Evolutionary conservation across 2,888 invertebrate species (phyloP).

Genomic region (Xanthorhoe designata): DNA sequence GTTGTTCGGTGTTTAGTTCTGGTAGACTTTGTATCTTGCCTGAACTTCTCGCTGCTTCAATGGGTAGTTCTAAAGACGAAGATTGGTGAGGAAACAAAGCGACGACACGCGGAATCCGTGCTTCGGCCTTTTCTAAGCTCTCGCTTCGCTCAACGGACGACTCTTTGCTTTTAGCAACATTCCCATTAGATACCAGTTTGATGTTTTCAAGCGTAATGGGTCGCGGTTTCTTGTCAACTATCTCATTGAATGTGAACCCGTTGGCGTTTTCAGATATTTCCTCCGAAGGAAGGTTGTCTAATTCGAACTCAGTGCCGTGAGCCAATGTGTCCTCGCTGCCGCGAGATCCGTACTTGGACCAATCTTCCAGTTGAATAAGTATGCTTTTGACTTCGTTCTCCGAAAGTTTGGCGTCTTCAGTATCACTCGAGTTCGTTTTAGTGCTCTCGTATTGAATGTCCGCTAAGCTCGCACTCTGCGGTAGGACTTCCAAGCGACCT

Average conservation of each 20-base stretch:
- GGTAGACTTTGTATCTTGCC: constrained; percentile 37
- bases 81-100: constrained; percentile 49
- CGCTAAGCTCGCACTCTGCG: constrained; percentile 73
- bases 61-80: constrained; percentile 36
- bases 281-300: constrained; percentile 77
- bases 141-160: constrained; percentile 56
- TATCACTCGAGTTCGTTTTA: constrained; percentile 66
- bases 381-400: constrained; percentile 80
- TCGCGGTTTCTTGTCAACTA: constrained; percentile 78
- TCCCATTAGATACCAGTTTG: constrained; percentile 59
- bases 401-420: constrained; percentile 66
- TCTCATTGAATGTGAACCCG: constrained; percentile 79
- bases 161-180: constrained; percentile 53
- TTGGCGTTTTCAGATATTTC: constrained; percentile 47
- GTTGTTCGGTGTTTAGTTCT: constrained; percentile 29
- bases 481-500: constrained; percentile 59
- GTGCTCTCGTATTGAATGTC: constrained; percentile 75
- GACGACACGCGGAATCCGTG: constrained; percentile 51
- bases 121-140: constrained; percentile 58
- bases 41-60: constrained; percentile 36
- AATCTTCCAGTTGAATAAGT: constrained; percentile 77
- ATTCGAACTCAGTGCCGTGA: constrained; percentile 77
- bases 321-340: constrained; percentile 79
- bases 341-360: constrained; percentile 80
- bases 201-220: constrained; percentile 79